These are phyloP conservation scores for Gortyna flavago DNA, from an alignment of 2,888 invertebrate species.

Conservation along the genomic window DNA sequence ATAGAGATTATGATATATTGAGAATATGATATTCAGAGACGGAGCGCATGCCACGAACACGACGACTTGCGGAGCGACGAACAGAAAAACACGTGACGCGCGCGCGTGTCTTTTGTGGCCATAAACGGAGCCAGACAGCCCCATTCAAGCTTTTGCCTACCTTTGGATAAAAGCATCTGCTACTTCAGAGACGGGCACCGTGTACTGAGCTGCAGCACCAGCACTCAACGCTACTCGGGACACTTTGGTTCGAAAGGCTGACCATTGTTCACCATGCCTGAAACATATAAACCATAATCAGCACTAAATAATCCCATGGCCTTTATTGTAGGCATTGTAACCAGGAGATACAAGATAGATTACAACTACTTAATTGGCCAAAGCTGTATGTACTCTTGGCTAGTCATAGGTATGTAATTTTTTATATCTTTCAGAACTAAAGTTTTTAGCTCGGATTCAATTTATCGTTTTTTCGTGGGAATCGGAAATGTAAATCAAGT, in stretches of 20 bases:
- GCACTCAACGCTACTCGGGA: slow-evolving; percentile 94
- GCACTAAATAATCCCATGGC: not conserved
- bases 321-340: not conserved
- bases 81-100: not conserved
- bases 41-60: too few relatives aligned
- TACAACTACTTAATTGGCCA: not conserved
- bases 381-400: not conserved
- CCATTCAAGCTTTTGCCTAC: slow-evolving; percentile 74
- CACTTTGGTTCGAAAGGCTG: slow-evolving; percentile 93
- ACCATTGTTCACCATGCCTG: slow-evolving; percentile 96
- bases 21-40: too few relatives aligned
- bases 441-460: too few relatives aligned
- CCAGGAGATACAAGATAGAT: not conserved
- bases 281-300: not conserved
- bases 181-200: slow-evolving; percentile 92
- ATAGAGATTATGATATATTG: too few relatives aligned
- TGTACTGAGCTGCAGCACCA: slow-evolving; percentile 92
- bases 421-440: too few relatives aligned
- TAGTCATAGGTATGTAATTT: not conserved
- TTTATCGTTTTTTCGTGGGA: not conserved
- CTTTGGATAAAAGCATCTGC: slow-evolving; percentile 92
- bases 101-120: not conserved
- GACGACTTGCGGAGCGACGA: not conserved
- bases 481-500: not conserved
- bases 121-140: not conserved